A percentile compares a stretch with the other conserved stretches of the same genome.
Evolutionary conservation across 2,113 vertebrate genomes (phyloP).

Genomic region (Amblyornis subalaris): DNA sequence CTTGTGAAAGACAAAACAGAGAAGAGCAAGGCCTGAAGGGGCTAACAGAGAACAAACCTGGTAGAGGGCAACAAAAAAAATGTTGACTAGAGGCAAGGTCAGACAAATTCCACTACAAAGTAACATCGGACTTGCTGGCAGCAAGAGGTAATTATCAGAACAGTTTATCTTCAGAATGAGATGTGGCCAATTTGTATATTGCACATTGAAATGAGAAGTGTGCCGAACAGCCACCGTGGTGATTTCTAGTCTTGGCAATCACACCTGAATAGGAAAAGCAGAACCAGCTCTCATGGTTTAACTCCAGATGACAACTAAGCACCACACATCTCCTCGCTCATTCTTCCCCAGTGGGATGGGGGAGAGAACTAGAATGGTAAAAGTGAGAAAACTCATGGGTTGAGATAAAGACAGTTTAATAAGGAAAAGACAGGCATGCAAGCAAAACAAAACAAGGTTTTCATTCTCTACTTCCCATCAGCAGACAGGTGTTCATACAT

Average conservation of each 20-base stretch:
- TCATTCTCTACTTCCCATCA: not conserved
- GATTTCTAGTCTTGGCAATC: not conserved
- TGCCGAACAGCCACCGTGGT: not conserved
- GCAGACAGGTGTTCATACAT: not conserved
- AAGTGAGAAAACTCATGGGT: not conserved
- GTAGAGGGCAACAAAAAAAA: not conserved
- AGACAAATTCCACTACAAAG: not conserved
- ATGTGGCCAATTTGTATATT: not conserved
- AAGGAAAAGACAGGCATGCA: not conserved
- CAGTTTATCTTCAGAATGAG: not conserved
- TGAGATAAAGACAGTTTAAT: not conserved
- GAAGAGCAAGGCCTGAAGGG: not conserved
- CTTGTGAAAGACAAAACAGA: not conserved
- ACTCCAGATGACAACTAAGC: not conserved
- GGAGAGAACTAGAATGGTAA: not conserved
- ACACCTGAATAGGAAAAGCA: not conserved
- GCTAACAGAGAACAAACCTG: not conserved
- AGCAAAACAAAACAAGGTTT: not conserved
- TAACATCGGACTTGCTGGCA: not conserved
- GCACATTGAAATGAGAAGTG: not conserved
- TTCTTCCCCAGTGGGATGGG: not conserved
- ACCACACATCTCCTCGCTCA: fast-evolving
- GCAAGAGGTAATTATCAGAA: not conserved
- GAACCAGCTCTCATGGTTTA: not conserved
- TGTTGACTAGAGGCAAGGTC: not conserved